Evolutionary conservation across 1,140 invertebrate species (phyloP).

Genomic region (Arion vulgaris): DNA sequence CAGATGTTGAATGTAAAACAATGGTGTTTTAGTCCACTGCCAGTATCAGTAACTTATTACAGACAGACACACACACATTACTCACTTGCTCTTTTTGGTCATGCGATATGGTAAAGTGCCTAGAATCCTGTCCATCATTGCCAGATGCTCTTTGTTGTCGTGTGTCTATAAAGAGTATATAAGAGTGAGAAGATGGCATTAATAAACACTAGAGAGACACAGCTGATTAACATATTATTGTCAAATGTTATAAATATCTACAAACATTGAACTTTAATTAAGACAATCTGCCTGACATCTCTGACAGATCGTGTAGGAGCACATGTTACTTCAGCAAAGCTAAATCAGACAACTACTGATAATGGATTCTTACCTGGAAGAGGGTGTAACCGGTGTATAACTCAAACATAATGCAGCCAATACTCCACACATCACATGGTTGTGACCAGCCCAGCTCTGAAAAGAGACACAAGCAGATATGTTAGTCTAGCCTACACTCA

Average conservation of each 20-base stretch:
- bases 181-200: too few species aligned
- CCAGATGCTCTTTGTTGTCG: conserved; percentile 98
- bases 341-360: too few species aligned
- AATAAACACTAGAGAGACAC: too few species aligned
- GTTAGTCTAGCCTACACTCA: not conserved
- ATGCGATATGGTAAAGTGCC: conserved; percentile 96
- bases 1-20: too few species aligned
- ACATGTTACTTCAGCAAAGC: too few species aligned
- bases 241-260: too few species aligned
- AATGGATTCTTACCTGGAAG: conserved; percentile 79
- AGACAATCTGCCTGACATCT: too few species aligned
- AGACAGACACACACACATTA: conserved; percentile 35
- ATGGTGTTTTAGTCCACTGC: too few species aligned
- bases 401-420: conserved; percentile 99
- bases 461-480: conserved; percentile 57
- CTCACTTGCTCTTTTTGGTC: conserved; percentile 89
- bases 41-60: too few species aligned
- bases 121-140: conserved; percentile 99
- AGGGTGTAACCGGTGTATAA: conserved; percentile 97
- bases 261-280: too few species aligned
- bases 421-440: conserved; percentile 99
- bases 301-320: too few species aligned
- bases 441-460: conserved; percentile 98
- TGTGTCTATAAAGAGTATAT: conserved; percentile 89
- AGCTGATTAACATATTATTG: too few species aligned